phyloP scores from a whole-genome alignment of 1,140 invertebrate species.

The Drosophila setifemur region DNA sequence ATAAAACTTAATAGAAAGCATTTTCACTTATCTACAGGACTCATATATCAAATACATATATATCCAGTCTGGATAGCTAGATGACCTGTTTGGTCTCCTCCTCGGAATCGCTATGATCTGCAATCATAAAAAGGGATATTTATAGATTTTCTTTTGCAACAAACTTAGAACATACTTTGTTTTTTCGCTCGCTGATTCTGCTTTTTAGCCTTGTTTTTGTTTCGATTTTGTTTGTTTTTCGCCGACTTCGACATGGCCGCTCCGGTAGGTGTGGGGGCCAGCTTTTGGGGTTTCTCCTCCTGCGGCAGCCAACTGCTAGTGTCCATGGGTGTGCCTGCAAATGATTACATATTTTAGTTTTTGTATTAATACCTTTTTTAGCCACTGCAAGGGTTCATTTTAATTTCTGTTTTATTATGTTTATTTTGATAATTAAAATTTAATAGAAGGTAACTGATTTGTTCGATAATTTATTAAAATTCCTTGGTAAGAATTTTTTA shows the following conservation, averaged over 20 bases:
- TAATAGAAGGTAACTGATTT: too few species aligned
- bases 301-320: conserved; percentile 41
- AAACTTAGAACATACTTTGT: conserved; percentile 15
- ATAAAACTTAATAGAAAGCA: conserved; percentile 36
- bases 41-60: neutral
- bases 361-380: too few species aligned
- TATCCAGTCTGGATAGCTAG: too few species aligned
- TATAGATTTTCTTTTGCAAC: conserved; percentile 5
- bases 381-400: too few species aligned
- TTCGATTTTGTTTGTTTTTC: conserved; percentile 24
- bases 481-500: too few species aligned
- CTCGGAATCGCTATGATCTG: conserved; percentile 62
- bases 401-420: too few species aligned
- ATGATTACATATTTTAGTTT: too few species aligned
- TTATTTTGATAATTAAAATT: too few species aligned
- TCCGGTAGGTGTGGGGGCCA: neutral
- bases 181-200: neutral
- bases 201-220: conserved; percentile 26
- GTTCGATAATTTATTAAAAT: too few species aligned
- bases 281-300: conserved; percentile 4
- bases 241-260: neutral
- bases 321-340: conserved; percentile 5
- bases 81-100: conserved; percentile 52
- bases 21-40: conserved; percentile 20
- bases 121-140: conserved; percentile 8